These are phyloP conservation scores for Philhelius pedissequus DNA, from an alignment of 2,888 invertebrate genomes.

Conservation along the genomic window DNA sequence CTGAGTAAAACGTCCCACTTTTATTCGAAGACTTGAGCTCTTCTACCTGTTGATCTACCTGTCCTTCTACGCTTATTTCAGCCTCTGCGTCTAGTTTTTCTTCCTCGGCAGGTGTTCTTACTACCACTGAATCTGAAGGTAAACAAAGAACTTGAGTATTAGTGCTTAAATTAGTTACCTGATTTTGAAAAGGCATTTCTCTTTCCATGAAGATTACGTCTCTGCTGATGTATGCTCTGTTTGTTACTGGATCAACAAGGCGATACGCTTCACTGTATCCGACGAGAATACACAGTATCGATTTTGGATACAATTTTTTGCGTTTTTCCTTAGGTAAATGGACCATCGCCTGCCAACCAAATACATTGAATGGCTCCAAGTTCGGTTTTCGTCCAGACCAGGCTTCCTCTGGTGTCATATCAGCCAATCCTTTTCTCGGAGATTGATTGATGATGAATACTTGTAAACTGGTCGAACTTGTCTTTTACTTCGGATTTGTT, in stretches of 20 bases:
- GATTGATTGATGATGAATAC: slow-evolving; percentile 57
- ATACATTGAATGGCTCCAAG: background rate
- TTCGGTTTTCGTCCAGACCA: too few species aligned
- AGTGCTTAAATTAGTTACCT: too few species aligned
- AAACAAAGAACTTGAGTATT: background rate
- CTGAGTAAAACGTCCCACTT: slow-evolving; percentile 10
- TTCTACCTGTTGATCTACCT: background rate
- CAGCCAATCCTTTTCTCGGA: too few species aligned
- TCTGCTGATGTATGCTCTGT: background rate
- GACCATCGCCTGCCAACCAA: slow-evolving; percentile 24
- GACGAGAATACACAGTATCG: slow-evolving; percentile 17
- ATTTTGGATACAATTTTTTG: slow-evolving; percentile 37
- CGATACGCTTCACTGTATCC: slow-evolving; percentile 26
- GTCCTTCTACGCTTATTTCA: background rate
- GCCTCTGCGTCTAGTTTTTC: background rate
- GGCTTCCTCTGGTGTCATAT: too few species aligned
- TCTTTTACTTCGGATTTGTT: slow-evolving; percentile 51
- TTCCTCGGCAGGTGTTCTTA: background rate
- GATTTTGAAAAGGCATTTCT: too few species aligned
- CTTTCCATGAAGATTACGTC: too few species aligned
- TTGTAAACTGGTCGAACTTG: slow-evolving; percentile 45
- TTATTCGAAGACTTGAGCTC: background rate
- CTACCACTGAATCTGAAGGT: background rate
- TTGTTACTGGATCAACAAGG: background rate
- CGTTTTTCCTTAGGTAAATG: slow-evolving; percentile 56